Evolutionary conservation across 1,140 invertebrate genomes (phyloP).

Genomic region (Ruditapes philippinarum): DNA sequence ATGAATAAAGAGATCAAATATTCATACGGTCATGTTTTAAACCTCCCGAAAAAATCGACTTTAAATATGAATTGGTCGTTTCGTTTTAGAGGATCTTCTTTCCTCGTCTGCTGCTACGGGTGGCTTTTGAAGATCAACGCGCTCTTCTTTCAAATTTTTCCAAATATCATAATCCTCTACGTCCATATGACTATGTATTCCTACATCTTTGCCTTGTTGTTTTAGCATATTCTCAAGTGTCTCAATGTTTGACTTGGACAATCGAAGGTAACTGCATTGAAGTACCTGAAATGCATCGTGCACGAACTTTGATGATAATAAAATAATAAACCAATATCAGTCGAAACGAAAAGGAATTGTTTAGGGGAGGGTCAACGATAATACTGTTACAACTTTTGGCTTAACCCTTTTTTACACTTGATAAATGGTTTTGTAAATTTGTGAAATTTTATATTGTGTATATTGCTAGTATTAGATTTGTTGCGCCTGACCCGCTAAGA

Average conservation of each 20-base stretch:
- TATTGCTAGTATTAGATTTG: too few relatives aligned
- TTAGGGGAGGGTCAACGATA: background rate
- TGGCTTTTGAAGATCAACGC: constrained; percentile 12
- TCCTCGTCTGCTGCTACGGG: background rate
- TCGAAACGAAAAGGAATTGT: background rate
- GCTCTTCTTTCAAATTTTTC: constrained; percentile 57
- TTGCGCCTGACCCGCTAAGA: too few relatives aligned
- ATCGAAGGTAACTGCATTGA: constrained; percentile 74
- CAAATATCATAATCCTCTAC: constrained; percentile 67
- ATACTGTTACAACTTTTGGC: too few relatives aligned
- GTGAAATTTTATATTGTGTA: too few relatives aligned
- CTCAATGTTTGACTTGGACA: constrained; percentile 75
- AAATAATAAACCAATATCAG: background rate
- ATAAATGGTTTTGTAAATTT: background rate
- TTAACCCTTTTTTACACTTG: background rate
- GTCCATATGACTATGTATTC: constrained; percentile 76
- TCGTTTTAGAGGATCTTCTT: background rate
- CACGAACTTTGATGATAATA: background rate
- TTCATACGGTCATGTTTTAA: too few relatives aligned
- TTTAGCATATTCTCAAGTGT: constrained; percentile 71
- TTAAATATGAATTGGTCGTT: background rate
- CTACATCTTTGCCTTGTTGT: constrained; percentile 70
- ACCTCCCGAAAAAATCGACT: background rate
- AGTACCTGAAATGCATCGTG: constrained; percentile 71
- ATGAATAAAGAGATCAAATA: too few relatives aligned